A percentile compares a stretch with the other conserved stretches of the same genome.
Conservation (phyloP, 2,113 vertebrate species). For the Turnix velox region DNA sequence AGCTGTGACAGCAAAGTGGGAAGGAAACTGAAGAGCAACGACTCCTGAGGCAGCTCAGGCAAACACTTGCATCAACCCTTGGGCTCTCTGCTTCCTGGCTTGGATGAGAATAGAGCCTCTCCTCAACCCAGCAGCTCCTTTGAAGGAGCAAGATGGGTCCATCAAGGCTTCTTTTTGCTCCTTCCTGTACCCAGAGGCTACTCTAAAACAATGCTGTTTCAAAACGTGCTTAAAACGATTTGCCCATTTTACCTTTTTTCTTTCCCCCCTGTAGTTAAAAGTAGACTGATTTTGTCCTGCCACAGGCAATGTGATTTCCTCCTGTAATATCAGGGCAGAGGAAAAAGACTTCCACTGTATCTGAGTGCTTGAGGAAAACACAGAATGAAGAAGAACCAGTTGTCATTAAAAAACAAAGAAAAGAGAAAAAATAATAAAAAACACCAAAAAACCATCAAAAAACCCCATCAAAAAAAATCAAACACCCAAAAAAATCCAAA, state of each 20-base stretch:
- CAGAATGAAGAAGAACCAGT: background rate
- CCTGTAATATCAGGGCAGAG: background rate
- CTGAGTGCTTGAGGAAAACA: conserved; percentile 4
- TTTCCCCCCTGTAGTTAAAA: background rate
- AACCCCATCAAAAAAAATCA: background rate
- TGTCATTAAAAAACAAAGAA: background rate
- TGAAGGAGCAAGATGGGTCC: background rate
- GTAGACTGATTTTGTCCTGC: background rate
- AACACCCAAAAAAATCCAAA: background rate
- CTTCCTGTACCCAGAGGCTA: background rate
- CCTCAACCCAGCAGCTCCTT: background rate
- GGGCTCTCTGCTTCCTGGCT: background rate
- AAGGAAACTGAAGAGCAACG: background rate
- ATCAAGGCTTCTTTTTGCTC: background rate
- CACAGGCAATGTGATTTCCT: background rate
- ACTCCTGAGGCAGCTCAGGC: background rate
- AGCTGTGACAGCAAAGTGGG: background rate
- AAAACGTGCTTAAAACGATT: background rate
- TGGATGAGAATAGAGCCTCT: background rate
- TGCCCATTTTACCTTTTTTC: background rate
- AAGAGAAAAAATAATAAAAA: too few species aligned
- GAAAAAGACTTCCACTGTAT: background rate
- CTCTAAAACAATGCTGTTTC: background rate
- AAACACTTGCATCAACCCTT: background rate
- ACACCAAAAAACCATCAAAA: too few species aligned